Percentiles rank a stretch among this genome's conserved stretches.
Conservation (phyloP, 1,140 invertebrate genomes). For the Psilanteris sp. region DNA sequence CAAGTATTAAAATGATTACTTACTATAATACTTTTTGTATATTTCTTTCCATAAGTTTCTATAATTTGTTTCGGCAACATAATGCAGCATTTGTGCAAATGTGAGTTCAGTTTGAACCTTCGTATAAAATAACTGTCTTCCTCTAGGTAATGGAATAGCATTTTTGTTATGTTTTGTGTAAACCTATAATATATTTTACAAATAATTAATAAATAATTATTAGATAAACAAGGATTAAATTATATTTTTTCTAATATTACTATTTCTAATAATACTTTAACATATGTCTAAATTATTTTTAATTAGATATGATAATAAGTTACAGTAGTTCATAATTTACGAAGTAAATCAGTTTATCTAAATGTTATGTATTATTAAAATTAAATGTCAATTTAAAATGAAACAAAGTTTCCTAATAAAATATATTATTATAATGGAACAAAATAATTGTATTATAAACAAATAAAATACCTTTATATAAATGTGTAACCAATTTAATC, state of each 20-base stretch:
- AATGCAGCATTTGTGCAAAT: conserved; percentile 88
- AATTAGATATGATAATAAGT: too few species aligned
- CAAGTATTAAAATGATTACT: conserved; percentile 62
- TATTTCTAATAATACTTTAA: conserved; percentile 4
- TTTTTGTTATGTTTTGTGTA: conserved; percentile 84
- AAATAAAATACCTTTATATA: conserved; percentile 77
- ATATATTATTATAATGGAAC: too few species aligned
- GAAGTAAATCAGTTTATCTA: too few species aligned
- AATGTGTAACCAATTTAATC: conserved; percentile 71
- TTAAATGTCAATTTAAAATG: too few species aligned
- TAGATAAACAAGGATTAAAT: background rate
- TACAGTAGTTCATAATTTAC: too few species aligned
- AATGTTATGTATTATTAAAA: too few species aligned
- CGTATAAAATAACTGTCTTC: conserved; percentile 79
- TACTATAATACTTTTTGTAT: conserved; percentile 87
- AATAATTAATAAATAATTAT: background rate
- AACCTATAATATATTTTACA: conserved; percentile 82
- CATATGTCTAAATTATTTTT: too few species aligned
- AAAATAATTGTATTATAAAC: too few species aligned
- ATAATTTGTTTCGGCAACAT: conserved; percentile 89
- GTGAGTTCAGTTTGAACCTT: conserved; percentile 83
- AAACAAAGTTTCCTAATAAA: too few species aligned
- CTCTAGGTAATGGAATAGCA: conserved; percentile 86
- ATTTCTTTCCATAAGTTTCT: conserved; percentile 91
- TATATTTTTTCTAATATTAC: background rate